Evolutionary conservation across 2,113 vertebrate genomes (phyloP).

Genomic region (Sula dactylatra): DNA sequence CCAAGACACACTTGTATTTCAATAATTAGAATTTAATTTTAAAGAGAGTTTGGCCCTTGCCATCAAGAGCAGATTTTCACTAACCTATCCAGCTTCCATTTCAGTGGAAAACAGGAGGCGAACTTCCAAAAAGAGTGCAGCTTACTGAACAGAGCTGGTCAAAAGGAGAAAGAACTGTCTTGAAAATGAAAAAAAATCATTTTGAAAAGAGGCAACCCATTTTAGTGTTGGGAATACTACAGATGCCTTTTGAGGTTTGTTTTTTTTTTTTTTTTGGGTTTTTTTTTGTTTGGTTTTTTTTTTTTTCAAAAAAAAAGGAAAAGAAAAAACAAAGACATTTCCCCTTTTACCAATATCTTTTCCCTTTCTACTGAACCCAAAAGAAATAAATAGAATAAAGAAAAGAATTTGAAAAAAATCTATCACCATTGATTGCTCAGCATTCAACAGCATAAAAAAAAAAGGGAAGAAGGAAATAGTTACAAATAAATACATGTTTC

Average conservation of each 20-base stretch:
- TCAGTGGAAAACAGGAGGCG: neutral
- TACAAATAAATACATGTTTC: neutral
- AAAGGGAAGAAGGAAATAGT: neutral
- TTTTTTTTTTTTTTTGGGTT: neutral
- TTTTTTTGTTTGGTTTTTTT: neutral
- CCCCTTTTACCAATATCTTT: neutral
- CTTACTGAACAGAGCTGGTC: neutral
- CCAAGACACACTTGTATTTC: neutral
- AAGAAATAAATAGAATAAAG: neutral
- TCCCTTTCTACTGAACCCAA: neutral
- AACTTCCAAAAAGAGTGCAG: neutral
- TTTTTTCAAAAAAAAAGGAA: neutral
- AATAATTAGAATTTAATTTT: neutral
- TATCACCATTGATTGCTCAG: neutral
- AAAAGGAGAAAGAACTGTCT: neutral
- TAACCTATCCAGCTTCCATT: neutral
- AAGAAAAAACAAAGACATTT: neutral
- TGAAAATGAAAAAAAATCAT: neutral
- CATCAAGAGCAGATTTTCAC: neutral
- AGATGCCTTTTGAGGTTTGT: neutral
- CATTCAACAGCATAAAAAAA: neutral
- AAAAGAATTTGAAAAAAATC: neutral
- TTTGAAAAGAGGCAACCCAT: neutral
- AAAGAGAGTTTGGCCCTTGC: neutral
- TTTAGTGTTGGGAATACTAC: neutral